Evolutionary conservation across 2,888 invertebrate species (phyloP).

Genomic region (Cantharis nigra): DNA sequence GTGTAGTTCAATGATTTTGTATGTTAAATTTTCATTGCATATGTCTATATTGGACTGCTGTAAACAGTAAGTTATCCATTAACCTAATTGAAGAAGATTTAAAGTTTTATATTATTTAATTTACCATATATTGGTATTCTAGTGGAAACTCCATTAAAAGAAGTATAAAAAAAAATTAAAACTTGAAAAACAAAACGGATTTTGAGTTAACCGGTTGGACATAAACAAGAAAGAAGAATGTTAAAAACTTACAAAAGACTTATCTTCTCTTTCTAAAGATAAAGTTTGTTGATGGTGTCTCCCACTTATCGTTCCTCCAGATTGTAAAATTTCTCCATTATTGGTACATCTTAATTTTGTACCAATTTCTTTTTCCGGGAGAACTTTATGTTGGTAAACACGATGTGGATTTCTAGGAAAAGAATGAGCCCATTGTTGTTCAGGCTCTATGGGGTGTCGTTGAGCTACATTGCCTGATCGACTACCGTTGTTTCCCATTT

Average conservation of each 20-base stretch:
- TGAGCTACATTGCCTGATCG: slow-evolving; percentile 47
- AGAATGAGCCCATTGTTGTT: slow-evolving; percentile 48
- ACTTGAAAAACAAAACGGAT: too few species aligned
- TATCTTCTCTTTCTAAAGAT: slow-evolving; percentile 22
- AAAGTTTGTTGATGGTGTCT: slow-evolving; percentile 50
- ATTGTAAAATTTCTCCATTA: slow-evolving; percentile 81
- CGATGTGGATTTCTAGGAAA: slow-evolving; percentile 44
- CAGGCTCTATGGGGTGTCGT: slow-evolving; percentile 33
- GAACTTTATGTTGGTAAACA: slow-evolving; percentile 57
- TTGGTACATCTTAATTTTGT: slow-evolving; percentile 76
- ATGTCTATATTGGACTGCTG: neutral
- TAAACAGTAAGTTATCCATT: neutral
- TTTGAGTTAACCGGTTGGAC: too few species aligned
- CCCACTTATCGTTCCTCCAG: slow-evolving; percentile 82
- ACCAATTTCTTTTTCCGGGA: slow-evolving; percentile 66
- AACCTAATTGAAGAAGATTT: neutral
- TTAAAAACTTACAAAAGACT: slow-evolving; percentile 23
- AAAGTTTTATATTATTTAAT: neutral
- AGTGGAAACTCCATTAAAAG: too few species aligned
- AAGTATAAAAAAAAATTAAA: too few species aligned
- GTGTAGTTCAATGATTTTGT: neutral
- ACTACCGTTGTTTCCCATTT: slow-evolving; percentile 55
- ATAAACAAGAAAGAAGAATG: too few species aligned
- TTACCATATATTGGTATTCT: too few species aligned
- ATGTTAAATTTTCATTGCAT: neutral